Evolutionary conservation across 2,888 invertebrate genomes (phyloP), one percentile per base, ranked within the genome.

Genomic region (Tiliacea citrago): DNA sequence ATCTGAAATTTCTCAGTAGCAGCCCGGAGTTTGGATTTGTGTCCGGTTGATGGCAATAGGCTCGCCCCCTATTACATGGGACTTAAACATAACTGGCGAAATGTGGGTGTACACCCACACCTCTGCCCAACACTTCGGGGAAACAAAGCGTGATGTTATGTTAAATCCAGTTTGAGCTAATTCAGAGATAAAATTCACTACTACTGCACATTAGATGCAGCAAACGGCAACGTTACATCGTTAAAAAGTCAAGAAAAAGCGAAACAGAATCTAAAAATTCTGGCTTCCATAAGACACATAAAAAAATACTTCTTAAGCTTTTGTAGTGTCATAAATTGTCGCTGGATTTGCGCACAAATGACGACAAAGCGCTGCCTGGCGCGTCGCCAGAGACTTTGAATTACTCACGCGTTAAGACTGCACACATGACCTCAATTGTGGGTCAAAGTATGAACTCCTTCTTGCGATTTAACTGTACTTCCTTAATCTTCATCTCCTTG

Each of bases 291-390:
- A 62, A 62, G 57, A 49, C 57, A 67, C 47, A 45, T 71, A 21
- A 29, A 13, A 55, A 66, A 77, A 77, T 75, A 77, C 68, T 75
- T 80, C 65, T 85, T 80, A 68, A 68, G 69, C 42, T 73, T 69
- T 70, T 78, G 71, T 73, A 83, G 80, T 68, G 77, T 81, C 68
- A 75, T 85, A 80, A 82, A 73, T 76, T 75, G 60, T 82, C 39
- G 70, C 57, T 61, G 60, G 62, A 73, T 78, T 73, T 78, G 55
- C 68, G 79, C 73, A 73, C 69, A 80, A 86, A 86, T 70, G 68
- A 78, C 65, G 69, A 75, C 75, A 82, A 75, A 81, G 73, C 61
- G 39, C 18, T 76, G 35, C 61, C 62, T 86, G 87, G 85, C 85
- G 60, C 29, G 18, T 29, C 39, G 82, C 86, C 86, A 85, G 75